Conservation (phyloP, 2,113 vertebrate species). For the Ageneiosus marmoratus region DNA sequence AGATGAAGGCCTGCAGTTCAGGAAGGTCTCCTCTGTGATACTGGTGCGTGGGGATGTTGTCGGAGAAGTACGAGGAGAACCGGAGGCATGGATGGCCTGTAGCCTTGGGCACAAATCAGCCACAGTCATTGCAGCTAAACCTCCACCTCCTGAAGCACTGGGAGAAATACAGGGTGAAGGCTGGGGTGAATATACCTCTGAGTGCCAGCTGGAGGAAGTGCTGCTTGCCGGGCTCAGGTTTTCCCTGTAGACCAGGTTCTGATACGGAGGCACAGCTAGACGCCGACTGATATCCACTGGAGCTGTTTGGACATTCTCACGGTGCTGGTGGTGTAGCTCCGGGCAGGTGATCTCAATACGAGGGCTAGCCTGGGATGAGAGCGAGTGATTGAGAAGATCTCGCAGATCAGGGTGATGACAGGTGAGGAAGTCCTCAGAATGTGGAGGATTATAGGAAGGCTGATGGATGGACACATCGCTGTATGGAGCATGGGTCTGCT, state of each 20-base stretch:
- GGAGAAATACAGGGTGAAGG: conserved; percentile 91
- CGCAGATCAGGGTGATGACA: conserved; percentile 68
- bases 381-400: conserved; percentile 37
- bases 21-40: conserved; percentile 86
- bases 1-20: conserved; percentile 54
- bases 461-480: conserved; percentile 6
- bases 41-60: conserved; percentile 89
- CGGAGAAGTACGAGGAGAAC: conserved; percentile 90
- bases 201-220: conserved; percentile 94
- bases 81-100: conserved; percentile 88
- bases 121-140: conserved; percentile 67
- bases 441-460: conserved; percentile 12
- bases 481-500: conserved; percentile 23
- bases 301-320: conserved; percentile 82
- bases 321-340: conserved; percentile 80
- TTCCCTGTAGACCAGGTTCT: conserved; percentile 83
- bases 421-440: conserved; percentile 42
- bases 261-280: conserved; percentile 82
- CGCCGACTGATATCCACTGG: conserved; percentile 75
- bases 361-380: conserved; percentile 79
- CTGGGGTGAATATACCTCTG: conserved; percentile 82
- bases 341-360: conserved; percentile 97
- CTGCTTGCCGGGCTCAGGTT: conserved; percentile 95
- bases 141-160: conserved; percentile 60
- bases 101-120: conserved; percentile 88